Evolutionary conservation across 2,113 vertebrate genomes (phyloP), one percentile per base, ranked within the genome.

Genomic region (Emydura subglobosa): DNA sequence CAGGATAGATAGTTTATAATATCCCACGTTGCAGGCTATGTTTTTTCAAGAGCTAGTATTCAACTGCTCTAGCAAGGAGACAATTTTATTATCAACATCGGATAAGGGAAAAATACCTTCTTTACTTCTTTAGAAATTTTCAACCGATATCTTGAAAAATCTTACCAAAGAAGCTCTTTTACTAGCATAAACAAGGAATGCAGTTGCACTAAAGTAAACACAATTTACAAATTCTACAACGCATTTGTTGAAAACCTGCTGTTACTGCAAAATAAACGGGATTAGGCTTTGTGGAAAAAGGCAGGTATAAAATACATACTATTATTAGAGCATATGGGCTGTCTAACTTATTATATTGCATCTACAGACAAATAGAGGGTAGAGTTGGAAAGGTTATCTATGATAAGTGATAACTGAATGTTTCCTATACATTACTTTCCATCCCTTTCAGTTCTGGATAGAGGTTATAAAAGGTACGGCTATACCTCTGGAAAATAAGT

Each of bases 381-480:
- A 88, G 90, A 53, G 83, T 90, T 86, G 94, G 83, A 72, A 78
- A 89, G 68, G 79, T 83, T 80, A 83, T 39, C 34, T 93, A 81
- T 81, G 89, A 79, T 94, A 87, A 83, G 59, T 7, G 42, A 91
- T 86, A 57, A 59, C 55, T 50, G 53, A 86, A 85, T 83, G 94
- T 92, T 97, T 68, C 82, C 87, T 93, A 91, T 78, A 83, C 27
- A 53, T 3, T 59, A 4, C 88, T 80, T 97, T 93, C 53, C 89
- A 49, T 34, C 91, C 93, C 88, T 97, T 96, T 95, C 92, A 94
- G 86, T 97, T 97, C 94, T 97, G 83, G 85, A 10, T 10, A 44
- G 96, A 95, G 93, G 93, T 94, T 13, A 82, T 78, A 93, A 91
- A 50, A 4, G 5, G 80, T 91, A 61, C 12, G 79, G 19, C 39